Evolutionary conservation across 2,113 vertebrate species (phyloP), one percentile per base, ranked within the genome.

Genomic region (Alethe diademata): DNA sequence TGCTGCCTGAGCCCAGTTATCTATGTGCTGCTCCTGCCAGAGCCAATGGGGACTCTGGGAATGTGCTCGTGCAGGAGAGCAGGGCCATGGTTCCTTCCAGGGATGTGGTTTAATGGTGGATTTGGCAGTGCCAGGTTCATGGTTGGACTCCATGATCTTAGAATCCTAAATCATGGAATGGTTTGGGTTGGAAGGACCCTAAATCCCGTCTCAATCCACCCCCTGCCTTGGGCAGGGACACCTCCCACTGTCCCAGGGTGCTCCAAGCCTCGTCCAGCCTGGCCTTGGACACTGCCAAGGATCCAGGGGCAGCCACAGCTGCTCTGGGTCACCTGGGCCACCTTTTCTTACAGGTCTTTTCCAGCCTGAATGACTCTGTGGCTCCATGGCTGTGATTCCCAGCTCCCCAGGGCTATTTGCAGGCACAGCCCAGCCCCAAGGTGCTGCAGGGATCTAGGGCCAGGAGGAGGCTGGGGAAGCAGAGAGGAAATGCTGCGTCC

Each of bases 31-130:
- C 69, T 58, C 40, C 65, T 43, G 43, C 50, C 19, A 26, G 24
- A 53, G 19, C 8, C n/a, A 23, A 16, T 0, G 8, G 48, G 20
- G 8, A 40, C 57, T 20, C 2, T 14, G 47, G 42, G 51, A 22
- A 31, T 0, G 9, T 23, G 38, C 31, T 31, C 1, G 0, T 23
- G 38, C 6, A 25, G 1, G 8, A 61, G 7, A 40, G 29, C 35
- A 13, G 28, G 14, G 47, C 12, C 51, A 24, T 9, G 25, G 8
- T 6, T 33, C 26, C 67, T 83, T 3, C 29, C 85, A 56, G 57
- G 57, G 29, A 42, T 10, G 56, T 23, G 40, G 8, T 62, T 70
- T 25, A 6, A 29, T 20, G 48, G 25, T 29, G 66, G 31, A 26
- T 65, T 72, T 88, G 66, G 86, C 42, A 64, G 20, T 64, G 42